Percentiles rank a stretch among this genome's conserved stretches.
Conservation (phyloP, 2,797 vertebrate genomes). For the Sebastes paucispinis region DNA sequence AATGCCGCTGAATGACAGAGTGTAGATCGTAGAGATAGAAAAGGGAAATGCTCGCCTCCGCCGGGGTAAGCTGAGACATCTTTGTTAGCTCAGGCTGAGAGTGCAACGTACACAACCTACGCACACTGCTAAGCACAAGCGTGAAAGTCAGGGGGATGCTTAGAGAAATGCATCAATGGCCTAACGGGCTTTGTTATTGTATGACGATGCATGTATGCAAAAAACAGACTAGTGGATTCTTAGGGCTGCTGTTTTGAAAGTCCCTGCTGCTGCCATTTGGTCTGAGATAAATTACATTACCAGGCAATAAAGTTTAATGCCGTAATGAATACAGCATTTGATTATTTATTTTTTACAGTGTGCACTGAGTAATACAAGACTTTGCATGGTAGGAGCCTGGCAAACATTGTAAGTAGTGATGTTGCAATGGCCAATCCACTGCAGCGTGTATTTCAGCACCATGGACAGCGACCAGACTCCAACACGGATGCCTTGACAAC, state of each 20-base stretch:
- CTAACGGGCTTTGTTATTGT: conserved; percentile 27
- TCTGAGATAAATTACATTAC: conserved; percentile 17
- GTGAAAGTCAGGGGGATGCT: conserved; percentile 7
- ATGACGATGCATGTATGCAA: not conserved
- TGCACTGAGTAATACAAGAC: not conserved
- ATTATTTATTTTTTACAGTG: conserved; percentile 11
- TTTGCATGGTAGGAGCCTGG: not conserved
- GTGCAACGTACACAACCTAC: conserved; percentile 21
- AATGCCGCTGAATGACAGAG: conserved; percentile 53
- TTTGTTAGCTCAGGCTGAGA: conserved; percentile 48
- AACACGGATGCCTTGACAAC: not conserved
- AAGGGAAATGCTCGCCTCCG: conserved; percentile 27
- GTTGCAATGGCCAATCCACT: conserved; percentile 14
- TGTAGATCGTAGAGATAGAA: conserved; percentile 48
- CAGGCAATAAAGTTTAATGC: conserved; percentile 29
- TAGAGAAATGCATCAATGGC: conserved; percentile 11
- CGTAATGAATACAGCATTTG: conserved; percentile 26
- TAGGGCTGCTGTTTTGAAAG: not conserved
- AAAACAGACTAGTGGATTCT: not conserved
- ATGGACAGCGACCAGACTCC: conserved; percentile 60
- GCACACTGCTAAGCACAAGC: not conserved
- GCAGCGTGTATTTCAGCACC: conserved; percentile 63
- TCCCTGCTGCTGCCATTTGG: not conserved
- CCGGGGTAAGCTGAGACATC: conserved; percentile 41
- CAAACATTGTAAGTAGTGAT: not conserved